Conservation (phyloP, 2,113 vertebrate species). For the Alouatta palliata region DNA sequence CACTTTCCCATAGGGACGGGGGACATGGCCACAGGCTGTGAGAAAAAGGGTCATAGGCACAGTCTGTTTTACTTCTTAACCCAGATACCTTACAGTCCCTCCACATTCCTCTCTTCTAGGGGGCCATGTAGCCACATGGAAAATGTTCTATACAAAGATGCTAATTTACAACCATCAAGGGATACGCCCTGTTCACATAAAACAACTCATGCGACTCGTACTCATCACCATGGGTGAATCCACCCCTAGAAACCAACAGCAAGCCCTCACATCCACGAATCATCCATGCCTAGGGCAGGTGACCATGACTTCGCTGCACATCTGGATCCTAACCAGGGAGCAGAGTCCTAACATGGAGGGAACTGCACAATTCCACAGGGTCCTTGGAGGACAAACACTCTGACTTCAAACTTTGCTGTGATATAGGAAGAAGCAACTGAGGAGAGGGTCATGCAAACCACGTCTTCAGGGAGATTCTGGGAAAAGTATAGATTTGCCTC, state of each 20-base stretch:
- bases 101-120: not conserved
- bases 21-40: no score
- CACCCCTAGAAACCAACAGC: no score
- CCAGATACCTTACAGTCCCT: not conserved
- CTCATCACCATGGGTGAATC: not conserved
- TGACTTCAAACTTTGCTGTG: not conserved
- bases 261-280: rapidly evolving
- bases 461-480: not conserved
- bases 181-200: not conserved
- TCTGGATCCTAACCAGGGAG: not conserved
- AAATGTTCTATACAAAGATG: not conserved
- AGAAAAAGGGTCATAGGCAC: not conserved
- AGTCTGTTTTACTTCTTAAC: not conserved
- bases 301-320: no score
- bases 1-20: rapidly evolving
- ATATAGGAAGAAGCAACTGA: not conserved
- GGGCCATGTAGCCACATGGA: rapidly evolving
- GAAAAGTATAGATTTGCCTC: rapidly evolving
- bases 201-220: not conserved
- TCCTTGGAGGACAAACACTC: not conserved
- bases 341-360: not conserved
- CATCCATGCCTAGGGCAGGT: no score
- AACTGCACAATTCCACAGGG: not conserved
- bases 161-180: not conserved
- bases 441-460: not conserved